Conservation (phyloP, 2,113 vertebrate genomes). For the Anoplopoma fimbria region DNA sequence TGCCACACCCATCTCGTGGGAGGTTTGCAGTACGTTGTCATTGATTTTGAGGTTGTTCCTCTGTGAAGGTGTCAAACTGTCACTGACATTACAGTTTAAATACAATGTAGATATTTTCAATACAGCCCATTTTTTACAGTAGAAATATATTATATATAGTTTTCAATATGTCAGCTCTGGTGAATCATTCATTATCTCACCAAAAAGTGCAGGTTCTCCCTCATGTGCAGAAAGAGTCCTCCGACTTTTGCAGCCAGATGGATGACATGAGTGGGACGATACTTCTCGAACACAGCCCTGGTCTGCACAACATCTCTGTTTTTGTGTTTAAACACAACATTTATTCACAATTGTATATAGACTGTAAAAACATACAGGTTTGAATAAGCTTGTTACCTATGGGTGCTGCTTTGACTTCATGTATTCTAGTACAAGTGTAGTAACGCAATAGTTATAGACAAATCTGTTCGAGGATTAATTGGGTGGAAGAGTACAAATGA, state of each 20-base stretch:
- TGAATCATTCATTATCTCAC: conserved; percentile 72
- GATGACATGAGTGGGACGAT: conserved; percentile 90
- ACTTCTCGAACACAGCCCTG: conserved; percentile 85
- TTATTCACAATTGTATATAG: neutral
- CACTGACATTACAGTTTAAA: neutral
- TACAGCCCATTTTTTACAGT: neutral
- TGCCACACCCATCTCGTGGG: conserved; percentile 80
- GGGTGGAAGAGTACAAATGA: neutral
- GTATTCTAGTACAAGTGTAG: neutral
- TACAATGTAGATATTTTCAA: neutral
- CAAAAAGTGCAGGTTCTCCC: conserved; percentile 91
- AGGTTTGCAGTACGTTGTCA: conserved; percentile 89
- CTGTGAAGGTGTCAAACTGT: conserved; percentile 67
- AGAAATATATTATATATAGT: neutral
- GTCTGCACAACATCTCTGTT: conserved; percentile 82
- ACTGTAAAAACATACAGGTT: neutral
- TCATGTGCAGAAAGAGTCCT: conserved; percentile 91
- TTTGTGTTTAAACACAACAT: neutral
- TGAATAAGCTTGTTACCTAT: neutral
- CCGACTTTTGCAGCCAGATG: conserved; percentile 94
- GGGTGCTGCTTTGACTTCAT: neutral
- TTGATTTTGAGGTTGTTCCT: conserved; percentile 90
- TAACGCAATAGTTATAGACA: neutral
- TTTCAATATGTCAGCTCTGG: neutral
- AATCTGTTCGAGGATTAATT: neutral